Conservation (phyloP, 1,140 invertebrate species). For the Solen grandis region DNA sequence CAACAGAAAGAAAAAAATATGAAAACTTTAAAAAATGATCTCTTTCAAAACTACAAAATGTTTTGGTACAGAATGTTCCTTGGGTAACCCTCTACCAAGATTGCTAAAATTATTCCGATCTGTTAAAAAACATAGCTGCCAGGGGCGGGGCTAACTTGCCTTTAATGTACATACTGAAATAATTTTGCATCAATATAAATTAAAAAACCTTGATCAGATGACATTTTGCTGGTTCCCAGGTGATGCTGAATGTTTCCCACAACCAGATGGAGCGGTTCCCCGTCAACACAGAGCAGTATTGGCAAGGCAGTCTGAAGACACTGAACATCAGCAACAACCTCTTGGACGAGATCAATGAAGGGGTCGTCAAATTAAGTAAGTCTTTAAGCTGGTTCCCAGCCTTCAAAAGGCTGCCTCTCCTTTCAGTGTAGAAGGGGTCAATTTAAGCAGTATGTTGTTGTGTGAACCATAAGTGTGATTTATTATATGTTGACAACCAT, state of each 20-base stretch:
- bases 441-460: neutral
- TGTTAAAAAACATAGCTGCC: too few species aligned
- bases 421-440: neutral
- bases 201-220: too few species aligned
- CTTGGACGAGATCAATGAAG: slow-evolving; percentile 92
- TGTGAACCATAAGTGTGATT: neutral
- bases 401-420: neutral
- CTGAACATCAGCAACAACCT: slow-evolving; percentile 83
- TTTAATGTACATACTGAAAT: too few species aligned
- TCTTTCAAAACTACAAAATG: too few species aligned
- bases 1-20: too few species aligned
- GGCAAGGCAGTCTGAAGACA: slow-evolving; percentile 64
- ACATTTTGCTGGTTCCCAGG: too few species aligned
- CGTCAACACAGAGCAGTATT: slow-evolving; percentile 68
- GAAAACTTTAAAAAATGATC: too few species aligned
- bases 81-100: too few species aligned
- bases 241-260: slow-evolving; percentile 62
- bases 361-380: slow-evolving; percentile 87
- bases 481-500: neutral
- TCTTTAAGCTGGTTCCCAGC: neutral
- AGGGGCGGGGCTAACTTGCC: too few species aligned
- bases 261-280: slow-evolving; percentile 68
- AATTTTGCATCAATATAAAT: too few species aligned
- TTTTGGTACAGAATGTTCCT: too few species aligned
- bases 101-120: too few species aligned